Evolutionary conservation across 2,888 invertebrate genomes (phyloP), one percentile per base, ranked within the genome.

Genomic region (Pristionchus mayeri): DNA sequence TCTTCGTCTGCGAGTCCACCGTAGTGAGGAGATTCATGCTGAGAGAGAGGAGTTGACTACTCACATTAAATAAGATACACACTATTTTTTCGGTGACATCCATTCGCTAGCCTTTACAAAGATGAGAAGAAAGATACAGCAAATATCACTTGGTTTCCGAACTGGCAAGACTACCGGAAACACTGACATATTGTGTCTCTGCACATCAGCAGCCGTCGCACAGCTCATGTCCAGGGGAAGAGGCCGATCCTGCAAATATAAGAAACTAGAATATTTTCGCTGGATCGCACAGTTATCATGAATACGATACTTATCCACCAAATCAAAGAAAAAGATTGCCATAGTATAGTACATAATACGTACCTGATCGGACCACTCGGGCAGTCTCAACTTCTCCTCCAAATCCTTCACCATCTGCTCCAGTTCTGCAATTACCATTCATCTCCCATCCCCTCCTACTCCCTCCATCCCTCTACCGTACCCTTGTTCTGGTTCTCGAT

Each of bases 1-100:
- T 87, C 67, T 89, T 89, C 54, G 89, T 71, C 78, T 89, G 89
- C 27, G 87, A 86, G 76, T 89, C 89, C 9, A 89, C 87, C 52
- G 85, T 71, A n/a, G 87, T 85, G 71, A 89, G 85, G 30, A 89
- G 82, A 57, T 89, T 87, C 84, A 88, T 85, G 11, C 89, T 89
- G 78, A 85, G 86, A 82, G 37, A 30, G 4, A n/a, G 21, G 2
- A 54, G n/a, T 30, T 16, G 13, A 21, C 37, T 16, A 16, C 21
- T 24, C 40, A 40, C 0, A n/a, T n/a, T n/a, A n/a, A n/a, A n/a
- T n/a, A n/a, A n/a, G n/a, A n/a, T n/a, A n/a, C n/a, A 11, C 1
- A 44, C 21, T 21, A 1, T 21, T 9, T 40, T 40, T 71, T n/a
- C 71, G 34, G 4, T 44, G 1, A 37, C 50, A 78, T 78, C 78